phyloP scores from a whole-genome alignment of 2,797 vertebrate genomes.

The Leuciscus waleckii region DNA sequence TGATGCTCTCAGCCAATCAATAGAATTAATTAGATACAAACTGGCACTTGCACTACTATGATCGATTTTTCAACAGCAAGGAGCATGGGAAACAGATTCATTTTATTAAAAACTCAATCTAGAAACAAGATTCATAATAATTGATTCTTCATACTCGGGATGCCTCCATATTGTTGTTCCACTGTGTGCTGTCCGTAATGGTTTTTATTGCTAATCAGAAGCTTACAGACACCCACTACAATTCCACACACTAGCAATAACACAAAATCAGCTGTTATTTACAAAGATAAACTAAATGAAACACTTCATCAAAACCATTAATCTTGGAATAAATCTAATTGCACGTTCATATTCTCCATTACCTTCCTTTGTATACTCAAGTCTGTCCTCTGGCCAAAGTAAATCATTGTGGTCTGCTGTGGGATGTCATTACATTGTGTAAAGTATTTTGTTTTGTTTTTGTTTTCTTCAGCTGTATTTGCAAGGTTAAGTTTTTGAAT shows the following conservation, averaged over 20 bases:
- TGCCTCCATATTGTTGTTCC: slow-evolving; percentile 74
- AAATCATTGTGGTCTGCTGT: slow-evolving; percentile 1
- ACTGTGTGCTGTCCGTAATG: slow-evolving; percentile 65
- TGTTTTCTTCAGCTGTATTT: not conserved
- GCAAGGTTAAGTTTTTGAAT: slow-evolving; percentile 20
- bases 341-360: slow-evolving; percentile 4
- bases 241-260: slow-evolving; percentile 19
- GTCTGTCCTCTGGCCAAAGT: not conserved
- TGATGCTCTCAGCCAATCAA: slow-evolving; percentile 65
- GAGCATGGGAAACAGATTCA: slow-evolving; percentile 70
- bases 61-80: slow-evolving; percentile 72
- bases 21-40: slow-evolving; percentile 77
- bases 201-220: slow-evolving; percentile 22
- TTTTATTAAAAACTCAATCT: slow-evolving; percentile 72
- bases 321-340: slow-evolving; percentile 18
- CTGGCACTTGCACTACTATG: slow-evolving; percentile 71
- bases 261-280: slow-evolving; percentile 11
- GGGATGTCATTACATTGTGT: slow-evolving; percentile 17
- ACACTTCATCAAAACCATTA: slow-evolving; percentile 20
- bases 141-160: slow-evolving; percentile 71
- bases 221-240: slow-evolving; percentile 17
- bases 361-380: not conserved
- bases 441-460: not conserved
- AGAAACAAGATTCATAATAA: slow-evolving; percentile 71
- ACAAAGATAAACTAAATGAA: slow-evolving; percentile 15